Conservation (phyloP, 2,888 invertebrate genomes). For the Drosophila mulleri region DNA sequence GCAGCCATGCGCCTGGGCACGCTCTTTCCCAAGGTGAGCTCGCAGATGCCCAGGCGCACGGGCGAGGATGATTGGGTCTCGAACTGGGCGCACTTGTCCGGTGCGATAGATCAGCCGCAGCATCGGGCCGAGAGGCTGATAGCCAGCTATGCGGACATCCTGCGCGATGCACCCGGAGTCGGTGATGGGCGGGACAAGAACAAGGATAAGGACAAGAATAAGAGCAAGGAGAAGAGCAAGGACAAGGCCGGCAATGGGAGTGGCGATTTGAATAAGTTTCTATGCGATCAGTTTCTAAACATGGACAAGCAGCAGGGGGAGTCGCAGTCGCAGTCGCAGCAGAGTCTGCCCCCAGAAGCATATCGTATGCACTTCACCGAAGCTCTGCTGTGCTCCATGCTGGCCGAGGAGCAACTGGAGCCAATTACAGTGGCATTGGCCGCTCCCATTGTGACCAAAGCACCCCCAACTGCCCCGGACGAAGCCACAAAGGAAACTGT, state of each 20-base stretch:
- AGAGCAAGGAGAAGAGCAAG: background rate
- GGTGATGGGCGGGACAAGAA: background rate
- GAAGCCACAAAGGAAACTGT: background rate
- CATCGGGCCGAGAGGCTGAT: background rate
- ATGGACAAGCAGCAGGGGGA: background rate
- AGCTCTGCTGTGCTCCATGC: slow-evolving; percentile 60
- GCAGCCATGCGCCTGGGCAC: slow-evolving; percentile 1
- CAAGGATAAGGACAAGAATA: background rate
- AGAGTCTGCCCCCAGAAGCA: background rate
- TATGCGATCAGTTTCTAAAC: slow-evolving; percentile 8
- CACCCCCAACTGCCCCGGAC: too few relatives aligned
- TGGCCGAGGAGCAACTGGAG: slow-evolving; percentile 41
- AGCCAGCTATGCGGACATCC: slow-evolving; percentile 8
- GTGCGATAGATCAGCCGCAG: background rate
- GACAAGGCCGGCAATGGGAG: background rate
- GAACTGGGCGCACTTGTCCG: background rate
- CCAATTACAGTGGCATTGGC: background rate
- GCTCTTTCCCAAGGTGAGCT: background rate
- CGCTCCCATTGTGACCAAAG: background rate
- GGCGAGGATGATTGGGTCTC: slow-evolving; percentile 5
- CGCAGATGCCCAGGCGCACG: background rate
- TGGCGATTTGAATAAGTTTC: slow-evolving; percentile 7
- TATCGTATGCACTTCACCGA: slow-evolving; percentile 28
- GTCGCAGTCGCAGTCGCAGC: too few relatives aligned
- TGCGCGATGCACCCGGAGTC: background rate